Conservation (phyloP, 2,797 vertebrate genomes). For the Anas georgica region DNA sequence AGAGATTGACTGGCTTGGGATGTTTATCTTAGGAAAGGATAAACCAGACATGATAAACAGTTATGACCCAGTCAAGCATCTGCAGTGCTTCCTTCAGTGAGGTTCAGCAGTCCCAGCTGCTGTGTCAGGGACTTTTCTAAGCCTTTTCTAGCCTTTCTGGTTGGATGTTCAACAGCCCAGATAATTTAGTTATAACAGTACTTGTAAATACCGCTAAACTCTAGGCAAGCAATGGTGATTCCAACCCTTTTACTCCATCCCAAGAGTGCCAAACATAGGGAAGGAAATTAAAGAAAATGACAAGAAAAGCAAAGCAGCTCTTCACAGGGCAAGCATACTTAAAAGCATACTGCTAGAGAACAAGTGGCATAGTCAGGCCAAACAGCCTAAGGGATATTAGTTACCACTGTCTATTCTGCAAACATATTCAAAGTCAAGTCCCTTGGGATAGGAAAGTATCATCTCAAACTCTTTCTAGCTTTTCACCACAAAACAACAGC, state of each 20-base stretch:
- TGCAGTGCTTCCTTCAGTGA: background rate
- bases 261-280: background rate
- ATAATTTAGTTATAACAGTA: background rate
- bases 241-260: background rate
- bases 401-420: background rate
- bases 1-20: background rate
- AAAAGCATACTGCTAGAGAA: background rate
- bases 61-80: background rate
- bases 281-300: slow-evolving; percentile 8
- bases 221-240: background rate
- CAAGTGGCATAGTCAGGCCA: background rate
- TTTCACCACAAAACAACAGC: background rate
- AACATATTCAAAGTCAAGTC: background rate
- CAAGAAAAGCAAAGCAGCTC: background rate
- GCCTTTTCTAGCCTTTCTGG: background rate
- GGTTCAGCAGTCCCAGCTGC: background rate
- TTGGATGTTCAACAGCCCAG: background rate
- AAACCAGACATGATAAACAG: slow-evolving; percentile 40
- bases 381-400: background rate
- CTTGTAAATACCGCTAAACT: background rate
- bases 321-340: background rate
- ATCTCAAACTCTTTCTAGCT: background rate
- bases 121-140: background rate
- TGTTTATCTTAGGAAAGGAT: slow-evolving; percentile 9
- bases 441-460: background rate